phyloP scores from a whole-genome alignment of 2,888 invertebrate genomes.

The Andrena minutula region DNA sequence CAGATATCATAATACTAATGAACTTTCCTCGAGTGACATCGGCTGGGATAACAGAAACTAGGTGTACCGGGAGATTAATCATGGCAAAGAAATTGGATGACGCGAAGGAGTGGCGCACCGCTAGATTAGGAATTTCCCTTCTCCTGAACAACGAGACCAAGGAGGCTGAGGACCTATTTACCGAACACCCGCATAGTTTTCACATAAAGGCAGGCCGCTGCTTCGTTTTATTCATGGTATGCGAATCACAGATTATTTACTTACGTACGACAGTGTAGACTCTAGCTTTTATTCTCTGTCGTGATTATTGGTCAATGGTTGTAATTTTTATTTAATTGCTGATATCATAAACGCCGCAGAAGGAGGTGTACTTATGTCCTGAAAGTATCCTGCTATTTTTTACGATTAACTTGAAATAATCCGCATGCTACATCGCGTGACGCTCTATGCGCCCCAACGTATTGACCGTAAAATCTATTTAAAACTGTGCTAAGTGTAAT shows the following conservation, averaged over 20 bases:
- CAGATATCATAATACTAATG: background rate
- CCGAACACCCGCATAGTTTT: constrained; percentile 83
- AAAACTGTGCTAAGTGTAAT: constrained; percentile 8
- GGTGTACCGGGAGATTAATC: background rate
- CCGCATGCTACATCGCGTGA: background rate
- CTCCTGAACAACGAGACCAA: constrained; percentile 85
- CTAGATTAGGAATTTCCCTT: constrained; percentile 84
- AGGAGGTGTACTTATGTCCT: background rate
- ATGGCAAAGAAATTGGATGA: constrained; percentile 56
- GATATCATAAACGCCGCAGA: no score
- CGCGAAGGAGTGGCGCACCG: constrained; percentile 82
- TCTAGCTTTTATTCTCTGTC: background rate
- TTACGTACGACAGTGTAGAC: background rate
- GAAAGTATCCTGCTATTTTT: background rate
- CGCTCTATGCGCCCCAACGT: background rate
- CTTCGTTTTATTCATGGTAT: constrained; percentile 86
- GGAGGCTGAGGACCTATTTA: constrained; percentile 85
- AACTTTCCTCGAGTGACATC: no score
- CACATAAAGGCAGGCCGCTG: constrained; percentile 85
- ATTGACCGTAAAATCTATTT: constrained; percentile 37
- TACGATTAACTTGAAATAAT: background rate
- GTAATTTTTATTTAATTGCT: no score
- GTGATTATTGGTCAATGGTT: background rate
- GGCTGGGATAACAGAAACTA: no score
- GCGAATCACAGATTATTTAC: constrained; percentile 37